These are phyloP conservation scores for Gopherus flavomarginatus DNA, from an alignment of 2,113 vertebrate genomes.

Conservation along the genomic window DNA sequence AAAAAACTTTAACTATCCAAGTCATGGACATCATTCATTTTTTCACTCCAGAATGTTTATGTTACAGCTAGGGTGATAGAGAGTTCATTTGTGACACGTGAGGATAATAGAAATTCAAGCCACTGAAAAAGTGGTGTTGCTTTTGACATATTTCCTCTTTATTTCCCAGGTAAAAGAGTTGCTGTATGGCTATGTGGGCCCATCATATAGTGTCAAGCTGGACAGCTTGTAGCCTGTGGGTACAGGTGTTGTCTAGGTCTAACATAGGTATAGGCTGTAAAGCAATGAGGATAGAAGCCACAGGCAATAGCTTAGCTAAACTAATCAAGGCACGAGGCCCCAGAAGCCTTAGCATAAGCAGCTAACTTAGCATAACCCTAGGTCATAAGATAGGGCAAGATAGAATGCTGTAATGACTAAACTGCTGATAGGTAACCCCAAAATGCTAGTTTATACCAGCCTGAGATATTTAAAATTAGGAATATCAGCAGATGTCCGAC, in stretches of 20 bases:
- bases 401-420: too few relatives aligned
- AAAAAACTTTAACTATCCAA: not conserved
- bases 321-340: not conserved
- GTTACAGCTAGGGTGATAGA: not conserved
- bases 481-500: too few relatives aligned
- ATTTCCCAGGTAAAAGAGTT: not conserved
- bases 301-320: not conserved
- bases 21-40: not conserved
- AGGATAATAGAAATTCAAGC: not conserved
- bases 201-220: not conserved
- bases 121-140: not conserved
- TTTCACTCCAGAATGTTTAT: not conserved
- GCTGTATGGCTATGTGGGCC: not conserved
- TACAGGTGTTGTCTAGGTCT: not conserved
- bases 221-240: not conserved
- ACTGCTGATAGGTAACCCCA: too few relatives aligned
- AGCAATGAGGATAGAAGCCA: not conserved
- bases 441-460: too few relatives aligned
- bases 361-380: too few relatives aligned
- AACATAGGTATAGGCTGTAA: not conserved
- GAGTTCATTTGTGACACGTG: not conserved
- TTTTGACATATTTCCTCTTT: not conserved
- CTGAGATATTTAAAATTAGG: too few relatives aligned
- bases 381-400: too few relatives aligned
- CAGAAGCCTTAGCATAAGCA: too few relatives aligned